phyloP scores from a whole-genome alignment of 2,113 vertebrate genomes.

The Chamaetylas fuelleborni region DNA sequence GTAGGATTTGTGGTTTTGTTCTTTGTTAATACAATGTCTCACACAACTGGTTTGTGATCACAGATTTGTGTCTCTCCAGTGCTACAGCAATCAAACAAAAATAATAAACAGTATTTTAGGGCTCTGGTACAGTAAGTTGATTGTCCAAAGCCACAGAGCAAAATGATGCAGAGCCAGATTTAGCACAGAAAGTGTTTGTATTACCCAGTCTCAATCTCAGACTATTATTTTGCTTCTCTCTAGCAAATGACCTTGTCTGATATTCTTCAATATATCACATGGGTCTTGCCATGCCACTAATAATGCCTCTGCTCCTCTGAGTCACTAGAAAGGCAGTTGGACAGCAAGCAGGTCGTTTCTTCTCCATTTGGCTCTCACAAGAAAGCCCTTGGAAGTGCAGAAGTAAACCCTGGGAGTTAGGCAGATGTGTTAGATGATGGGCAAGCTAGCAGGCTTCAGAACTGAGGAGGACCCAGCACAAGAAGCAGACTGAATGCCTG shows the following conservation, averaged over 20 bases:
- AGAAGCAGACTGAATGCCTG: not conserved
- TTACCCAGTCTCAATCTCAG: not conserved
- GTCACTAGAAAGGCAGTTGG: not conserved
- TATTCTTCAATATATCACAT: not conserved
- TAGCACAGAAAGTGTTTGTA: not conserved
- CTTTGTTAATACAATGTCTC: not conserved
- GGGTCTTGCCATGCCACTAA: not conserved
- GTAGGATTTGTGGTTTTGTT: not conserved
- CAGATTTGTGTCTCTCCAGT: not conserved
- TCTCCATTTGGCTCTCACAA: fast-evolving
- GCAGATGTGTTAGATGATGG: not conserved
- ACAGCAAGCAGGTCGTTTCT: not conserved
- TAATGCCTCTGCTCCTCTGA: not conserved
- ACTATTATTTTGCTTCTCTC: not conserved
- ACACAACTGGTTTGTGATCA: not conserved
- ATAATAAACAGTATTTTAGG: not conserved
- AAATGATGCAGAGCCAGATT: not conserved
- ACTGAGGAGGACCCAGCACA: not conserved
- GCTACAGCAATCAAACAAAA: not conserved
- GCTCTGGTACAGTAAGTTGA: not conserved
- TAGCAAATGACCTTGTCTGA: not conserved
- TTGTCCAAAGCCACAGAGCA: not conserved
- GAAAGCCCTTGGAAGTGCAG: not conserved
- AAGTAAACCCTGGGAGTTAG: not conserved
- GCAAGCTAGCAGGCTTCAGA: not conserved